Base-by-base conservation (phyloP, 2,797 vertebrate species). In the Gadopsis bispinosus region DNA sequence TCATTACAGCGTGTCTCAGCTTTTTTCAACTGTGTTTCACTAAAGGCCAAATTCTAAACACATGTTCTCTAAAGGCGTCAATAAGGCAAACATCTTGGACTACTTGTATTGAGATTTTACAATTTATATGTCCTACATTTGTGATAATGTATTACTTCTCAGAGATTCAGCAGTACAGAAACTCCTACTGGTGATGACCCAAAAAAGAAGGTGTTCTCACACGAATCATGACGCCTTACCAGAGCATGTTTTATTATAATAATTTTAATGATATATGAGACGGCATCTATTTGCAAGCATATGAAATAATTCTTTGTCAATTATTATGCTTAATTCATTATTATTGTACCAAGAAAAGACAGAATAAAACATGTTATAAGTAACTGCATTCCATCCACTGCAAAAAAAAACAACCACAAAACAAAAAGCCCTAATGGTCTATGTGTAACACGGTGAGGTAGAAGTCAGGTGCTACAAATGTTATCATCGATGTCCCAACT, bases 401-500 rank as follows among this genome's bases (percentile, higher is more conserved):
- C 4, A 3, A 62, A 58, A 54, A 29, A 41, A 4, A 29, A 0
- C 7, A 1, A 35, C 1, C 1, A 35, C 6, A 35, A 35, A 35
- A 7, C 26, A 35, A 35, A 39, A 39, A 11, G 9, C 17, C 37
- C 48, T 33, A 72, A 9, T 54, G 33, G 43, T 12, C 0, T 26
- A 11, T 50, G 17, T 58, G 43, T 62, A 26, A 26, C 55, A 45
- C 11, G 7, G 10, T 22, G 16, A 22, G 14, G 2, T 50, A 5
- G 17, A n/a, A 43, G 6, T 43, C 20, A 22, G 41, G 26, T 61
- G 20, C 50, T 50, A 47, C 45, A 63, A 53, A 73, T 53, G 65
- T 55, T 10, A 7, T 20, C 45, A 33, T 20, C 1, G 0, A 41
- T 83, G 69, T 74, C 37, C 14, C 54, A 70, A 85, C 33, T 54